Conservation (phyloP, 2,888 invertebrate species). For the Anorthoa munda region DNA sequence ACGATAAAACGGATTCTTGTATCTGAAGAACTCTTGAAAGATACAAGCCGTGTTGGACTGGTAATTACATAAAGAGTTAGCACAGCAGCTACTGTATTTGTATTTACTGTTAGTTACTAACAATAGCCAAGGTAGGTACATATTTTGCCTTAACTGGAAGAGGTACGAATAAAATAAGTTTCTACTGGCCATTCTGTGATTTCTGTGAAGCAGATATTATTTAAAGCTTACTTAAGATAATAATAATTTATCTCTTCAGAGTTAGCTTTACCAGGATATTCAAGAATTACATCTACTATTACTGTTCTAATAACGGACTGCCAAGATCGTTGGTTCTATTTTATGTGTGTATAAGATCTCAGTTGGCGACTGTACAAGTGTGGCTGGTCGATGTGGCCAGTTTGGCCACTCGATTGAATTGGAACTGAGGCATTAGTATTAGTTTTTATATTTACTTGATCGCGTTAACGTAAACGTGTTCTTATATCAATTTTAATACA, state of each 20-base stretch:
- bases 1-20: conserved; percentile 64
- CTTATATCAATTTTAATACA: too few relatives aligned
- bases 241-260: conserved; percentile 4
- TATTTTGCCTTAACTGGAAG: too few relatives aligned
- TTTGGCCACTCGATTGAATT: conserved; percentile 61
- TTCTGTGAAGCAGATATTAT: not conserved
- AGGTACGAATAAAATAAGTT: too few relatives aligned
- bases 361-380: conserved; percentile 30
- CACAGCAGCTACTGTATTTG: conserved; percentile 27
- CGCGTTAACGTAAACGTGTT: too few relatives aligned
- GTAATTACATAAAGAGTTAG: conserved; percentile 55
- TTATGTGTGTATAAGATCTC: conserved; percentile 26
- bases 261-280: not conserved
- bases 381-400: conserved; percentile 34
- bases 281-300: conserved; percentile 20
- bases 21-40: conserved; percentile 62
- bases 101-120: conserved; percentile 18
- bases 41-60: conserved; percentile 46
- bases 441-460: too few relatives aligned
- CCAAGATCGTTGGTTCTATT: conserved; percentile 30
- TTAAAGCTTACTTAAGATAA: conserved; percentile 1
- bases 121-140: not conserved
- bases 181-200: too few relatives aligned
- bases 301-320: conserved; percentile 26
- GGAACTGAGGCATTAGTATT: conserved; percentile 42